A percentile compares a stretch with the other conserved stretches of the same genome.
These are phyloP conservation scores for Ceratitis capitata DNA, from an alignment of 1,140 invertebrate genomes.

Conservation along the genomic window DNA sequence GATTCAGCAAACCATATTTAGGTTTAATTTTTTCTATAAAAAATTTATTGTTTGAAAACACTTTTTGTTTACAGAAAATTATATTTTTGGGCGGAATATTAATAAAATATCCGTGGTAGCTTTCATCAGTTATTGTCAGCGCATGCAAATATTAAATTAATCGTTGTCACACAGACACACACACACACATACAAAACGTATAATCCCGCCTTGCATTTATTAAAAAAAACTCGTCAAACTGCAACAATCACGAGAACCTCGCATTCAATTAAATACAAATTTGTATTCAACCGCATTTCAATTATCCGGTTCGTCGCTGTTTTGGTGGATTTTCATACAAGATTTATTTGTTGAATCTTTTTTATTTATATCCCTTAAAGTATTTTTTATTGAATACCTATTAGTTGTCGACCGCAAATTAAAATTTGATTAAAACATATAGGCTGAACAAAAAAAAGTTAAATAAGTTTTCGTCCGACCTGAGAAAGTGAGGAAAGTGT, in stretches of 20 bases:
- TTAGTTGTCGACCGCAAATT: neutral
- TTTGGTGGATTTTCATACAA: neutral
- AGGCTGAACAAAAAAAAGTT: neutral
- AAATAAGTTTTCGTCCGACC: too few species aligned
- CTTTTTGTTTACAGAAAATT: too few species aligned
- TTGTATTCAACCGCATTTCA: slow-evolving; percentile 30
- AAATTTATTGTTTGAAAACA: too few species aligned
- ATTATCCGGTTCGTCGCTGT: slow-evolving; percentile 7
- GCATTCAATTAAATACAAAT: slow-evolving; percentile 20
- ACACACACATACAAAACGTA: neutral
- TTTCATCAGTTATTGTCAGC: neutral
- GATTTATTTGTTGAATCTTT: neutral
- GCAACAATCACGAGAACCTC: too few species aligned
- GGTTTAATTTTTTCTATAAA: too few species aligned
- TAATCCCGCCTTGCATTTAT: neutral
- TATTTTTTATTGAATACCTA: neutral
- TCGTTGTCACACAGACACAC: neutral
- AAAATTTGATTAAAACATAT: neutral
- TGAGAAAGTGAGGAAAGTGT: too few species aligned
- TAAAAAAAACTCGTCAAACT: too few species aligned
- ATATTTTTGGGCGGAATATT: too few species aligned
- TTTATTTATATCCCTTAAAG: neutral
- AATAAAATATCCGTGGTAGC: too few species aligned
- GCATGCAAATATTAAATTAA: neutral
- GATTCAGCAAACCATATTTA: too few species aligned